These are phyloP conservation scores for Zonitis immaculata DNA, from an alignment of 2,888 invertebrate genomes.

Conservation along the genomic window DNA sequence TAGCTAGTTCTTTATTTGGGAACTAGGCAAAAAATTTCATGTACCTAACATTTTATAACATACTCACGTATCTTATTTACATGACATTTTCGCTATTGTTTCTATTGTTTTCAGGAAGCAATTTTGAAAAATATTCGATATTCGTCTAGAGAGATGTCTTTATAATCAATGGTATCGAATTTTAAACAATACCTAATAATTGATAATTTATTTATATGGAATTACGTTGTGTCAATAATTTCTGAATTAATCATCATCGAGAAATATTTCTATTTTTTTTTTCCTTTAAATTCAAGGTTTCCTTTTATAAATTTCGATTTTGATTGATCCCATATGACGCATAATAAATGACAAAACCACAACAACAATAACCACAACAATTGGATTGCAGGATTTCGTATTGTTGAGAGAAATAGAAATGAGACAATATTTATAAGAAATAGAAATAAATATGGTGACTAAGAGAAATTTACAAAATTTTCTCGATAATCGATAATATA, in stretches of 20 bases:
- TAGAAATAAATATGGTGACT: too few species aligned
- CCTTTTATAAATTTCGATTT: neutral
- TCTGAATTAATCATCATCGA: neutral
- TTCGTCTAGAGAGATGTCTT: neutral
- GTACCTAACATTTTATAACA: too few species aligned
- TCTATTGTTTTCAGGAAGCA: neutral
- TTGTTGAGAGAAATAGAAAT: neutral
- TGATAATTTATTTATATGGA: neutral
- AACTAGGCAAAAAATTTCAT: too few species aligned
- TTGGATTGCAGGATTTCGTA: neutral
- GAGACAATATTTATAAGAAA: too few species aligned
- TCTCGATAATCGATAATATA: too few species aligned
- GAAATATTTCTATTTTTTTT: too few species aligned
- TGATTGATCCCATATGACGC: neutral
- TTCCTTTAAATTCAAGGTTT: neutral
- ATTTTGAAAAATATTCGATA: neutral
- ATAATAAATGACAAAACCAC: slow-evolving; percentile 1
- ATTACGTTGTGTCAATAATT: neutral
- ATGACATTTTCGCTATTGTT: neutral
- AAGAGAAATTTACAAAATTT: too few species aligned
- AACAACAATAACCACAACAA: neutral
- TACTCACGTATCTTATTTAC: neutral
- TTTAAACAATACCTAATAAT: neutral
- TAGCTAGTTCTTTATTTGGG: too few species aligned
- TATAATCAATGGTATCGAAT: neutral